phyloP scores from a whole-genome alignment of 2,888 invertebrate genomes.

The Troides oblongomaculatus region DNA sequence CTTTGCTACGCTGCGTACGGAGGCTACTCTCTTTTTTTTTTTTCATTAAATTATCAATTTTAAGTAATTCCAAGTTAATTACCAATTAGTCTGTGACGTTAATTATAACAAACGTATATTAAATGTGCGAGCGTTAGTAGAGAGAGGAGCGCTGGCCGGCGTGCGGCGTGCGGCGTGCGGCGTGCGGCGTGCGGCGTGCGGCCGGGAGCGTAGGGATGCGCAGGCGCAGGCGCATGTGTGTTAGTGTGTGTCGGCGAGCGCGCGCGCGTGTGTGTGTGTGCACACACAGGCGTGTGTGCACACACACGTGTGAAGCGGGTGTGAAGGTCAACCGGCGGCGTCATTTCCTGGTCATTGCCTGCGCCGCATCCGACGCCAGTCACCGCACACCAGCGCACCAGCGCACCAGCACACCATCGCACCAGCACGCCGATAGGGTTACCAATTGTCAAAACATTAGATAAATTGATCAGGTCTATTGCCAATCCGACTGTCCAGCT shows the following conservation, averaged over 20 bases:
- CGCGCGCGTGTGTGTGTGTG: slow-evolving; percentile 18
- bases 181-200: slow-evolving; percentile 33
- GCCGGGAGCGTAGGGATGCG: slow-evolving; percentile 48
- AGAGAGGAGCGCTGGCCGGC: not conserved
- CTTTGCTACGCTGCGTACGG: too few species aligned
- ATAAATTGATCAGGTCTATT: too few species aligned
- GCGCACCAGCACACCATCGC: slow-evolving; percentile 32
- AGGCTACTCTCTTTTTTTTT: too few species aligned
- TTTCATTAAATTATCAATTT: too few species aligned
- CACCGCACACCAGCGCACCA: slow-evolving; percentile 42
- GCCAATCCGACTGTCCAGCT: too few species aligned
- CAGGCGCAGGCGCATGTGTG: slow-evolving; percentile 36
- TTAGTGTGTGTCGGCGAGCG: slow-evolving; percentile 4
- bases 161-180: slow-evolving; percentile 33
- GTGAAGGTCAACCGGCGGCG: slow-evolving; percentile 76
- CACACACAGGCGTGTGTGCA: slow-evolving; percentile 44
- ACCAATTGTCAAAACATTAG: slow-evolving; percentile 25
- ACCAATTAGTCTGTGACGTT: too few species aligned
- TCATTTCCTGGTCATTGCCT: slow-evolving; percentile 79
- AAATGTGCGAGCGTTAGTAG: too few species aligned
- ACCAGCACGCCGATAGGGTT: slow-evolving; percentile 28
- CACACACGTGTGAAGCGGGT: slow-evolving; percentile 48
- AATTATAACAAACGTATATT: too few species aligned
- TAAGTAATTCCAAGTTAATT: too few species aligned
- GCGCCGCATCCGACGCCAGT: slow-evolving; percentile 54